Conservation (phyloP, 30 jellyfish, hydroid and myxozoan species). For the Pelagia noctiluca region DNA sequence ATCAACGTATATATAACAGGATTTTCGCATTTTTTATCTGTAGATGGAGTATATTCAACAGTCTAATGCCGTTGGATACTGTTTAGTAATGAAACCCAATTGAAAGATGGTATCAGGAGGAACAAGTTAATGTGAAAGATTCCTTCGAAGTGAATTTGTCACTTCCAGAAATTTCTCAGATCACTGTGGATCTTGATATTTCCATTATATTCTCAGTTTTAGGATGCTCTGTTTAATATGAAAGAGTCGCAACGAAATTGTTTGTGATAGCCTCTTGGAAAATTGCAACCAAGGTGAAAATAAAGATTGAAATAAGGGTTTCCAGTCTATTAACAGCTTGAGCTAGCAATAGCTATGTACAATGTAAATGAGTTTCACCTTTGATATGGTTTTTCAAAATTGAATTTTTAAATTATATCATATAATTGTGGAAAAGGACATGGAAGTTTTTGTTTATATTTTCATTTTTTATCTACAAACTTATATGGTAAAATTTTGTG, state of each 20-base stretch:
- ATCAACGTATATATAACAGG: background rate
- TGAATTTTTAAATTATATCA: too few relatives aligned
- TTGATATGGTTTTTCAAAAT: background rate
- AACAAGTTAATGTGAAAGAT: background rate
- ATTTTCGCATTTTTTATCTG: background rate
- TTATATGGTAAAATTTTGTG: background rate
- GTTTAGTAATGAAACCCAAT: constrained; percentile 21
- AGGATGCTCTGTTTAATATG: background rate
- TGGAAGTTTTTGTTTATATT: background rate
- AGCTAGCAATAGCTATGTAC: background rate
- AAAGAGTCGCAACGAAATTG: background rate
- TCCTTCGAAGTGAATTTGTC: background rate
- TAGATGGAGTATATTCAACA: constrained; percentile 32
- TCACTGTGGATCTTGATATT: background rate
- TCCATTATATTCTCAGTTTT: background rate
- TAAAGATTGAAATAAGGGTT: background rate
- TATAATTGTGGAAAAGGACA: background rate
- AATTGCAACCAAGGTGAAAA: background rate
- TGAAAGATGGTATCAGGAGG: background rate
- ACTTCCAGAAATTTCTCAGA: background rate
- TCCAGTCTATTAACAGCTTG: background rate
- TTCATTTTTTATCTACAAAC: background rate
- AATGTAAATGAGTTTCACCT: background rate
- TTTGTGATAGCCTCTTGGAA: background rate
- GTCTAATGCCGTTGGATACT: constrained; percentile 12